Percentiles rank a stretch among this genome's conserved stretches.
Conservation (phyloP, 2,113 vertebrate genomes). For the Brachypteracias leptosomus region DNA sequence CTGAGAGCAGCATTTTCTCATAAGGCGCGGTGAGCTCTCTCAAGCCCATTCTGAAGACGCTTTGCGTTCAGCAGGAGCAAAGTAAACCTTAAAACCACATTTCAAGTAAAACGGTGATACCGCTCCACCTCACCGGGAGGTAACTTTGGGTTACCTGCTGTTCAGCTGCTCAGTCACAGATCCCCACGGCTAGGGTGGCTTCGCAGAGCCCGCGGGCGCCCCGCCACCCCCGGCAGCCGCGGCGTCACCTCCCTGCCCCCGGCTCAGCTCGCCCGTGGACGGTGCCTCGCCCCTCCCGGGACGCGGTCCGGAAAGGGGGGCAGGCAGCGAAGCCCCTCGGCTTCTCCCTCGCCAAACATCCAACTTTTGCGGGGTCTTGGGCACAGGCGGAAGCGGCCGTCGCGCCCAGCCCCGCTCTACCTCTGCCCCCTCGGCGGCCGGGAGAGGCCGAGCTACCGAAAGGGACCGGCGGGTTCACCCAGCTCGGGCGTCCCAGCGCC, state of each 20-base stretch:
- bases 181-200: rapidly evolving
- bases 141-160: neutral
- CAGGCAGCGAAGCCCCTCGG: neutral
- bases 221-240: neutral
- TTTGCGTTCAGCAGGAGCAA: neutral
- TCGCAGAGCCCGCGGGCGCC: neutral
- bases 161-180: neutral
- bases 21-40: neutral
- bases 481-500: neutral
- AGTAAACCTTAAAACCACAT: neutral
- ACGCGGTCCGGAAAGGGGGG: too few relatives aligned
- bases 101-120: neutral
- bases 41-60: neutral
- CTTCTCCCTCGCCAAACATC: neutral
- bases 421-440: neutral
- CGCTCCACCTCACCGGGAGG: neutral
- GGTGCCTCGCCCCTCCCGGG: neutral
- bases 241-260: neutral
- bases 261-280: neutral
- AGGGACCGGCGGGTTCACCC: neutral
- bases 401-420: neutral
- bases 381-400: neutral
- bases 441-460: neutral
- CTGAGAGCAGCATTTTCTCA: neutral
- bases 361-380: neutral